Conservation (phyloP, 2,888 invertebrate species). For the Anthophora plumipes region DNA sequence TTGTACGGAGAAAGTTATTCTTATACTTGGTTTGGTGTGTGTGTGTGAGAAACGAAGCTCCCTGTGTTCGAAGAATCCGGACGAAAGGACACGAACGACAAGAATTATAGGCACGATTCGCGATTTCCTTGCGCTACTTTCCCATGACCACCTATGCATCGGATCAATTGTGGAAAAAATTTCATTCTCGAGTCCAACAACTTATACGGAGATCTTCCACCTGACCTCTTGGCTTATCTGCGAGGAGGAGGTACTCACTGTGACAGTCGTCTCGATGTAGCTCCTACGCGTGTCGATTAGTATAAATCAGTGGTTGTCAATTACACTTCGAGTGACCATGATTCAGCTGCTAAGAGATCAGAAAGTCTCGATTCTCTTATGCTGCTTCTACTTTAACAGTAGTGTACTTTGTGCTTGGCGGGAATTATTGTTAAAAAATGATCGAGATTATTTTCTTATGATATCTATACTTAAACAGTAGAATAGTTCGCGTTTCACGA, state of each 20-base stretch:
- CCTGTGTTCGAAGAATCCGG: constrained; percentile 15
- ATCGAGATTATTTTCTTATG: too few species aligned
- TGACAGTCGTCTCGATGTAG: neutral
- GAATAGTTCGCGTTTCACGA: too few species aligned
- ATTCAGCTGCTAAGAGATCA: too few species aligned
- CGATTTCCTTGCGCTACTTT: constrained; percentile 64
- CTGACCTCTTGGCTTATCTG: constrained; percentile 3
- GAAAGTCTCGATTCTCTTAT: too few species aligned
- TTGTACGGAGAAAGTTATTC: constrained; percentile 39
- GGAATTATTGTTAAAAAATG: too few species aligned
- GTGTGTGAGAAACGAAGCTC: constrained; percentile 26
- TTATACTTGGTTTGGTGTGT: constrained; percentile 9
- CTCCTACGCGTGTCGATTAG: neutral
- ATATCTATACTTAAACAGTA: too few species aligned
- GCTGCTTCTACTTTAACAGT: too few species aligned
- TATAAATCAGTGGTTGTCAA: too few species aligned
- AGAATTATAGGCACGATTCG: constrained; percentile 56
- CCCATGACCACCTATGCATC: constrained; percentile 27
- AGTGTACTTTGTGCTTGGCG: too few species aligned
- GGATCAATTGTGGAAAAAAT: constrained; percentile 5
- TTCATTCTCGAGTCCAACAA: constrained; percentile 3
- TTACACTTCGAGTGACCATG: too few species aligned
- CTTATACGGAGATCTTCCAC: constrained; percentile 3
- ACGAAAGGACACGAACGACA: constrained; percentile 31
- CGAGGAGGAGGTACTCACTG: too few species aligned